Conservation (phyloP, 2,113 vertebrate genomes). For the Ciconia boyciana region DNA sequence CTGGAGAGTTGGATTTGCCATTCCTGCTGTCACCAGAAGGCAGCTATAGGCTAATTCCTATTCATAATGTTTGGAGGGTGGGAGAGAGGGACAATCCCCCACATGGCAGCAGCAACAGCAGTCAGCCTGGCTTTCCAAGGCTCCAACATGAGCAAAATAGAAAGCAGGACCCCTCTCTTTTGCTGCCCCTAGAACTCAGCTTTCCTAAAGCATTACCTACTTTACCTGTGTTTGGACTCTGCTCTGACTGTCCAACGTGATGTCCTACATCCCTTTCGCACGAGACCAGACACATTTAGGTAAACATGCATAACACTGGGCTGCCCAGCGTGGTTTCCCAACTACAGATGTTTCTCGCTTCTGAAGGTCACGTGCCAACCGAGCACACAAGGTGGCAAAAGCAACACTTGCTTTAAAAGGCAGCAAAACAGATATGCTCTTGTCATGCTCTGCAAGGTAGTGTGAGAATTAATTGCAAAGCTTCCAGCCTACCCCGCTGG, state of each 20-base stretch:
- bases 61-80: background rate
- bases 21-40: background rate
- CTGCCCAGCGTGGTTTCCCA: background rate
- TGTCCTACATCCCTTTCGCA: background rate
- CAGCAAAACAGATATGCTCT: background rate
- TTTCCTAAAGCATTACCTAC: background rate
- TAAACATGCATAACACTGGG: accelerated
- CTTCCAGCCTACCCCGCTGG: accelerated
- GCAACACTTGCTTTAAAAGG: background rate
- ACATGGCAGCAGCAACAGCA: background rate
- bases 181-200: background rate
- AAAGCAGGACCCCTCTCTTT: background rate
- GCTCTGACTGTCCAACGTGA: accelerated
- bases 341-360: accelerated
- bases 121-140: background rate
- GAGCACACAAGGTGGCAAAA: background rate
- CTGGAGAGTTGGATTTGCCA: background rate
- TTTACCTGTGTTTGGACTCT: background rate
- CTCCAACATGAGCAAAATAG: background rate
- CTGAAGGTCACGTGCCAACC: background rate
- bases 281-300: background rate
- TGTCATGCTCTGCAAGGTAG: accelerated
- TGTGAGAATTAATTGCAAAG: background rate
- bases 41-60: background rate
- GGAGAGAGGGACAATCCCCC: background rate